phyloP scores from a whole-genome alignment of 2,113 vertebrate species.

The Coreoperca whiteheadi region DNA sequence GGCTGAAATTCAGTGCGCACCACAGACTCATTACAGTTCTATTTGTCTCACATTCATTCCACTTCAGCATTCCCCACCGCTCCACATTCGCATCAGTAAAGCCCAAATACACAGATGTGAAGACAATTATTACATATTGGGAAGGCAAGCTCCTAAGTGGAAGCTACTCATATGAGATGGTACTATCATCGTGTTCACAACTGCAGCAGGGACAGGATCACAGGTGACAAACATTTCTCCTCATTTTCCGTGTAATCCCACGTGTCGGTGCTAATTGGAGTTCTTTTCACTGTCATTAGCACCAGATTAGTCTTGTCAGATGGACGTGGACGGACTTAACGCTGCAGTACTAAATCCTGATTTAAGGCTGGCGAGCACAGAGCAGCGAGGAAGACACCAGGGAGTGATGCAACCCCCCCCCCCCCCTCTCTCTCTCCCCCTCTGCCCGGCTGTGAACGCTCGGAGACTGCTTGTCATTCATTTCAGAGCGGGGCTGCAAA shows the following conservation, averaged over 20 bases:
- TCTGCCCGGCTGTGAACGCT: conserved; percentile 12
- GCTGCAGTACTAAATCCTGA: conserved; percentile 62
- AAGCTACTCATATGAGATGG: conserved; percentile 9
- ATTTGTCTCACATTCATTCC: conserved; percentile 50
- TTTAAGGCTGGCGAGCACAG: conserved; percentile 55
- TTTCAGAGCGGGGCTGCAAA: conserved; percentile 42
- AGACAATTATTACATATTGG: background rate
- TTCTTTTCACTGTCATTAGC: conserved; percentile 75
- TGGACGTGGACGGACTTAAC: conserved; percentile 69
- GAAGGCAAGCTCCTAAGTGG: background rate
- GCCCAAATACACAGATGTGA: conserved; percentile 32
- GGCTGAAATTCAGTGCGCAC: conserved; percentile 17
- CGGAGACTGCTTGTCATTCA: conserved; percentile 42
- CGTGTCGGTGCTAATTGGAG: conserved; percentile 65
- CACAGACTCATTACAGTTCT: conserved; percentile 32
- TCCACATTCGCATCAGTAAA: conserved; percentile 37
- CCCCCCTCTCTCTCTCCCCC: background rate
- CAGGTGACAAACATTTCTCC: conserved; percentile 75
- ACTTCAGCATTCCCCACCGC: conserved; percentile 32
- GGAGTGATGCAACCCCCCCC: conserved; percentile 10
- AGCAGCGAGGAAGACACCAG: conserved; percentile 37
- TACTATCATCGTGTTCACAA: conserved; percentile 20
- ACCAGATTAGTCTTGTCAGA: conserved; percentile 79
- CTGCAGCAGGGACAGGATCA: conserved; percentile 50
- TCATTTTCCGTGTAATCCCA: conserved; percentile 71